Percentiles rank a stretch among this genome's conserved stretches.
phyloP scores from a whole-genome alignment of 2,888 invertebrate species.

The Lamellibrachia columna region DNA sequence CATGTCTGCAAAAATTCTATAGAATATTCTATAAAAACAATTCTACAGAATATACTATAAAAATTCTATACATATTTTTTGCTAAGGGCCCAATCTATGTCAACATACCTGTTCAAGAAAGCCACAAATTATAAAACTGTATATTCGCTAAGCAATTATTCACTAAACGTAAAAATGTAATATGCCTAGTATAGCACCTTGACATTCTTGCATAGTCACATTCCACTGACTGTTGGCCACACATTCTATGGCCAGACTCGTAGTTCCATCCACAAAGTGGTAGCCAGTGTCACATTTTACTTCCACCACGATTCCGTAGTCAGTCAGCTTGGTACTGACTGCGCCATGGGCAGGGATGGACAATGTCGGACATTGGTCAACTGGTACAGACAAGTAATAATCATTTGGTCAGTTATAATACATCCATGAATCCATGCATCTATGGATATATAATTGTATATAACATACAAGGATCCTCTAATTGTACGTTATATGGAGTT shows the following conservation, averaged over 20 bases:
- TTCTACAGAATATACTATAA: too few relatives aligned
- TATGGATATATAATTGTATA: not conserved
- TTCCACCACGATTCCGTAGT: not conserved
- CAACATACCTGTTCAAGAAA: too few relatives aligned
- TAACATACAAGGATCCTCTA: too few relatives aligned
- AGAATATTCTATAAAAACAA: too few relatives aligned
- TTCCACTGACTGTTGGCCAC: conserved; percentile 10
- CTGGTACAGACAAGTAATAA: not conserved
- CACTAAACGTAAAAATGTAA: too few relatives aligned
- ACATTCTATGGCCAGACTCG: not conserved
- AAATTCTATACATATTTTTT: too few relatives aligned
- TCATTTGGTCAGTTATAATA: not conserved
- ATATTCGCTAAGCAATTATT: too few relatives aligned
- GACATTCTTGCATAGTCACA: not conserved
- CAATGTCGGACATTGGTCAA: not conserved
- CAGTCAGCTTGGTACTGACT: not conserved
- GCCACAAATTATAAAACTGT: too few relatives aligned
- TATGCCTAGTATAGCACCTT: not conserved
- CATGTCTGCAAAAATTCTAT: too few relatives aligned
- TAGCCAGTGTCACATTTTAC: conserved; percentile 1
- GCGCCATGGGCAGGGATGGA: not conserved
- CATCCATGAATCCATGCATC: not conserved
- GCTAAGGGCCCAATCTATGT: too few relatives aligned
- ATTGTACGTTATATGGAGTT: too few relatives aligned
- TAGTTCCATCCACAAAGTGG: not conserved